phyloP scores from a whole-genome alignment of 2,113 vertebrate genomes.

The Carlito syrichta region DNA sequence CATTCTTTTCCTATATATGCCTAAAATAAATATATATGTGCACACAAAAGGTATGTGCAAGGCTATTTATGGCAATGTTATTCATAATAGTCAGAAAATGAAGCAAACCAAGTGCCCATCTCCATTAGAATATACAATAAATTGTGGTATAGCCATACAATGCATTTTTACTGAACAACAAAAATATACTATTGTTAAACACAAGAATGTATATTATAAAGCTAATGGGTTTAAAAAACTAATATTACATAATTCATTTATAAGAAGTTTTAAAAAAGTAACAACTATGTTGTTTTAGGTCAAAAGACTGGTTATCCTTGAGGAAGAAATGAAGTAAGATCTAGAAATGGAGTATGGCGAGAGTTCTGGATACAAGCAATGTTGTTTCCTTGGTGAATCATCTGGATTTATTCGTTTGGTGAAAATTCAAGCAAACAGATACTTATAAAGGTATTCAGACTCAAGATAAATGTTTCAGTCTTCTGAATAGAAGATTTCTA shows the following conservation, averaged over 20 bases:
- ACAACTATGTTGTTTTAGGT: not conserved
- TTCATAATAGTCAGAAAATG: not conserved
- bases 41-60: not conserved
- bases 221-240: not conserved
- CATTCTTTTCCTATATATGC: not conserved
- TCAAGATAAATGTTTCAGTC: not conserved
- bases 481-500: not conserved
- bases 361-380: not conserved
- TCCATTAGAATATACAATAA: not conserved
- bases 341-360: fast-evolving
- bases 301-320: not conserved
- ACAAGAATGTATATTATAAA: not conserved
- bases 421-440: not conserved
- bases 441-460: not conserved
- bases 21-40: not conserved
- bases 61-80: not conserved
- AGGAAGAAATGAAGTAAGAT: not conserved
- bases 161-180: not conserved
- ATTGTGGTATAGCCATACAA: not conserved
- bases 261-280: not conserved
- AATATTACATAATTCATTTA: not conserved
- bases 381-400: not conserved
- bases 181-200: not conserved
- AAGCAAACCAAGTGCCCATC: not conserved
- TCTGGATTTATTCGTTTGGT: not conserved